Evolutionary conservation across 2,797 vertebrate species (phyloP), one percentile per base, ranked within the genome.

Genomic region (Lateolabrax maculatus): DNA sequence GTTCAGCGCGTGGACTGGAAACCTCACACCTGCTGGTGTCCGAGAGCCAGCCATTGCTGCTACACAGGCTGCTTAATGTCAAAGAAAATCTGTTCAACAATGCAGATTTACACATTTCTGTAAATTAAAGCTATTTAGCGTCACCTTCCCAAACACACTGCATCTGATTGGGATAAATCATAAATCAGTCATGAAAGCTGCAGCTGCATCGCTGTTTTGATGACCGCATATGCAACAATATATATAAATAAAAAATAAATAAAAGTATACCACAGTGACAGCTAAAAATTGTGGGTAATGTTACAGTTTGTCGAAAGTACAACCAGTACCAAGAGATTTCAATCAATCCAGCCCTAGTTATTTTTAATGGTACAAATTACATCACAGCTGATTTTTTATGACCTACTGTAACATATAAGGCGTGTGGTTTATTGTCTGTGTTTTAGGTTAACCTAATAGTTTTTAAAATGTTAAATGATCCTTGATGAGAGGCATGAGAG

Each of bases 1-100:
- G 81, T 87, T 91, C 75, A 84, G 75, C 6, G 36, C 61, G 57
- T n/a, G 64, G 71, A 73, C 58, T 69, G 71, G 65, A 87, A 85
- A 81, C 70, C 85, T 91, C 87, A 85, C 90, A 92, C 90, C 89
- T 88, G 90, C 74, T 75, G 51, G 63, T 77, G 79, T 87, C 73
- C 18, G 41, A 75, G 57, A 84, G 86, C 58, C 72, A 79, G 83
- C 36, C 37, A 29, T 21, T 56, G 73, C 71, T 84, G 58, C 41
- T 37, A 76, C 66, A 58, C 48, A 55, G 51, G 44, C 84, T 57
- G 61, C 31, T 81, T 83, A 29, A 55, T 39, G 31, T 71, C 71
- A 77, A 70, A 77, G 51, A 71, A 41, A 76, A 71, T 75, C 69
- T 46, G 61, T 46, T 77, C 43, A 84, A 61, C 23, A 57, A 56